Evolutionary conservation across 1,140 invertebrate species (phyloP).

Genomic region (Cryptotermes secundus): DNA sequence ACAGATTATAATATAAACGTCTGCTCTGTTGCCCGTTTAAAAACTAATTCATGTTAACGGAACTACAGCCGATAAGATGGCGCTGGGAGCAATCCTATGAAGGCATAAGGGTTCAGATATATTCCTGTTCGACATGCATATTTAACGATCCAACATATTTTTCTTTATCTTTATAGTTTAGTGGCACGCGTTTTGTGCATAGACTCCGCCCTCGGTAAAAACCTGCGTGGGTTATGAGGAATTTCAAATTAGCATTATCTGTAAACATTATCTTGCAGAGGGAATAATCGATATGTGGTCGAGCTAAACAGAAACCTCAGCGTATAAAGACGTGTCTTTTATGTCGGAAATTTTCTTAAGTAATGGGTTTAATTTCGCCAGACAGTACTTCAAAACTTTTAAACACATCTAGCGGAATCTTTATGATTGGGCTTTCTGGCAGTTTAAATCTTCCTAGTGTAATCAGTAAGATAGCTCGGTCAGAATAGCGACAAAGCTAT

Average conservation of each 20-base stretch:
- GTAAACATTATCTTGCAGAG: background rate
- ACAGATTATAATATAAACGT: background rate
- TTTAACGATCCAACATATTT: background rate
- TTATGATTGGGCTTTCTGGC: no score
- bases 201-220: background rate
- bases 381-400: no score
- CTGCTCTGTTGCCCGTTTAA: background rate
- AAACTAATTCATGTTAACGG: background rate
- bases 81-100: background rate
- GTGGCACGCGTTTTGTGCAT: background rate
- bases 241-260: constrained; percentile 15
- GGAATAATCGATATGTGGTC: background rate
- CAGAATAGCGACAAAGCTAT: no score
- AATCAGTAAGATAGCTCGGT: no score
- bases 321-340: no score
- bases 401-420: no score
- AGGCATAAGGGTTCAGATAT: background rate
- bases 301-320: background rate
- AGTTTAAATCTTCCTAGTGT: no score
- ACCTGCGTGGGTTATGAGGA: background rate
- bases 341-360: no score
- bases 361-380: no score
- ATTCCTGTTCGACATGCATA: background rate
- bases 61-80: background rate
- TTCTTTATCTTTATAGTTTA: background rate